A percentile compares a stretch with the other conserved stretches of the same genome.
Evolutionary conservation across 2,888 invertebrate species (phyloP).

Genomic region (Athalia rosae): DNA sequence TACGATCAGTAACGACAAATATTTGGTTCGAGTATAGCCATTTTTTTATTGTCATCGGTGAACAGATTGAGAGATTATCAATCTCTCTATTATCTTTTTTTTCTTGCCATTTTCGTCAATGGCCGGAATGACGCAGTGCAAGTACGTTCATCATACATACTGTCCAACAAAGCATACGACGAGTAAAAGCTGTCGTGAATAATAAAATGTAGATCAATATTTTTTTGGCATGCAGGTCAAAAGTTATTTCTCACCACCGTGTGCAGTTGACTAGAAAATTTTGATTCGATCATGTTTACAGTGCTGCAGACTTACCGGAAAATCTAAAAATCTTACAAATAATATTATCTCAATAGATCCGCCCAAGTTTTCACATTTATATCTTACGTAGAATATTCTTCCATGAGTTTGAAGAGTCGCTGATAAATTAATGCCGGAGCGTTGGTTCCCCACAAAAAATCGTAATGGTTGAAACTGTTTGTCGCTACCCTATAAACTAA

Average conservation of each 20-base stretch:
- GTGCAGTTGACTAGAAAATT: too few species aligned
- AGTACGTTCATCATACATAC: neutral
- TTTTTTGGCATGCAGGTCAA: too few species aligned
- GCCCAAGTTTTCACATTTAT: too few species aligned
- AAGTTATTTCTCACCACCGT: too few species aligned
- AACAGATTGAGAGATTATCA: neutral
- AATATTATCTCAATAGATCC: too few species aligned
- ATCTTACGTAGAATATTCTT: constrained; percentile 52
- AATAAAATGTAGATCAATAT: too few species aligned
- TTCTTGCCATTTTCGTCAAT: neutral
- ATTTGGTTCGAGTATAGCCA: neutral
- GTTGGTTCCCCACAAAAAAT: constrained; percentile 68
- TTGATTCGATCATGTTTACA: too few species aligned
- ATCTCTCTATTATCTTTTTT: neutral
- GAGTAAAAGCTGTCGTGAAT: too few species aligned
- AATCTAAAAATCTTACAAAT: neutral
- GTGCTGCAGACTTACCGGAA: too few species aligned
- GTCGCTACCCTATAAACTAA: constrained; percentile 58
- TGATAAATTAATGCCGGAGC: constrained; percentile 61
- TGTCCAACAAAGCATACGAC: too few species aligned
- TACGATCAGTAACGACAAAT: neutral
- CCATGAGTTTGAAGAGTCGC: constrained; percentile 61
- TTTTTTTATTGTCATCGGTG: neutral
- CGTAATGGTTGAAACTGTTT: constrained; percentile 66
- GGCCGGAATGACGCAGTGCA: neutral